Evolutionary conservation across 2,888 invertebrate species (phyloP).

Genomic region (Hypomecis punctinalis): DNA sequence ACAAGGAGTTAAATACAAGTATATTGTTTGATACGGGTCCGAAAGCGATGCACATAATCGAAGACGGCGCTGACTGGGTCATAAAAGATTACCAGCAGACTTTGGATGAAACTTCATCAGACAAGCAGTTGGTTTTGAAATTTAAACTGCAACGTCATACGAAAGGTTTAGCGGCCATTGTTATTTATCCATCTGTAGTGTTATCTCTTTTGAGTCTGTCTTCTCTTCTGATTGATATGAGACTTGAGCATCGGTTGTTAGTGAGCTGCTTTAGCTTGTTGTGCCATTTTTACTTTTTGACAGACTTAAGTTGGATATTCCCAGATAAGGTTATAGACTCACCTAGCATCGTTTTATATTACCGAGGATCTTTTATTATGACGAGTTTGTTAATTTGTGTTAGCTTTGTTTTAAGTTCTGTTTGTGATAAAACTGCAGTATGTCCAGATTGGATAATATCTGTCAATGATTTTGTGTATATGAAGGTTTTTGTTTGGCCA

Average conservation of each 20-base stretch:
- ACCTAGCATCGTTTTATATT: conserved; percentile 41
- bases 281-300: conserved; percentile 43
- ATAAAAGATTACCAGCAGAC: conserved; percentile 37
- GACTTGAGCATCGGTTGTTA: conserved; percentile 35
- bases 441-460: conserved; percentile 20
- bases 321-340: conserved; percentile 39
- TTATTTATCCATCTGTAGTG: conserved; percentile 40
- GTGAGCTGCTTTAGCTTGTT: conserved; percentile 40
- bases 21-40: conserved; percentile 26
- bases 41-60: conserved; percentile 25
- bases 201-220: conserved; percentile 38
- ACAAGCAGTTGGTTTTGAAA: conserved; percentile 32
- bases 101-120: conserved; percentile 11
- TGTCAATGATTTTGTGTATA: conserved; percentile 30
- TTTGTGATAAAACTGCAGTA: conserved; percentile 20
- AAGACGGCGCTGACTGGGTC: conserved; percentile 48
- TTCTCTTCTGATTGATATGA: conserved; percentile 36
- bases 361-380: conserved; percentile 42
- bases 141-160: conserved; percentile 41
- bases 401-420: conserved; percentile 22
- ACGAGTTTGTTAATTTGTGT: conserved; percentile 24
- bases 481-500: conserved; percentile 14
- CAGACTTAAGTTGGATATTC: conserved; percentile 32
- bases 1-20: conserved; percentile 14
- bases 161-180: conserved; percentile 34